Base-by-base conservation (phyloP, 2,797 vertebrate species). In the Myotis findleyi region DNA sequence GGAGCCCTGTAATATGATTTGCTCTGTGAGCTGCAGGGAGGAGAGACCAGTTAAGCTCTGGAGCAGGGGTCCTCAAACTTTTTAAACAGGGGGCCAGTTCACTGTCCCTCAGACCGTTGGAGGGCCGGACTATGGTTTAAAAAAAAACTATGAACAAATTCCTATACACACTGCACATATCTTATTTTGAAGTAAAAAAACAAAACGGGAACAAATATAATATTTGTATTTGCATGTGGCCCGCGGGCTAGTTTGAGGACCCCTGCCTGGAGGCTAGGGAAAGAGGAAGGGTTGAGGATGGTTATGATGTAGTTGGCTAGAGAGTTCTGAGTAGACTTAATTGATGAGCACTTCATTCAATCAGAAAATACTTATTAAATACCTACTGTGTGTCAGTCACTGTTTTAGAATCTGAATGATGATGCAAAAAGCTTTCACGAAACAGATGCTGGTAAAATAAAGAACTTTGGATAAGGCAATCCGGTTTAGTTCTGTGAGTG, bases 321-420 rank as follows among this genome's bases (percentile, higher is more conserved):
- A 86, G 51, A 90, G 41, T 72, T 23, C 4, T n/a, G 23, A 77
- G 20, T 0, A 27, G 51, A 27, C 57, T 8, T 62, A 25, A 83
- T 27, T 23, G 49, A 30, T 68, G 66, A 87, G 21, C 27, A 66
- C 36, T 71, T 92, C 11, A 30, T 87, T 93, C 47, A 57, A 2
- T 21, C 6, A 83, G 69, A 51, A 85, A 90, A 84, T 91, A 92
- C 68, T 95, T 89, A 36, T 59, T 62, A 71, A n/a, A 5, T 36
- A 57, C 12, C 11, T 82, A 36, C 21, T 59, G 4, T 30, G 14
- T 51, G 33, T 83, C 49, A 59, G 38, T 2, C n/a, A 69, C 68
- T 64, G 53, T 68, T 91, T 68, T 57, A 25, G 23, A 86, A 87
- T 33, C 49, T 89, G 59, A 89, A 81, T 76, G 47, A 83, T 25